A percentile compares a stretch with the other conserved stretches of the same genome.
Conservation (phyloP, 2,888 invertebrate genomes). For the Cynaeus angustus region DNA sequence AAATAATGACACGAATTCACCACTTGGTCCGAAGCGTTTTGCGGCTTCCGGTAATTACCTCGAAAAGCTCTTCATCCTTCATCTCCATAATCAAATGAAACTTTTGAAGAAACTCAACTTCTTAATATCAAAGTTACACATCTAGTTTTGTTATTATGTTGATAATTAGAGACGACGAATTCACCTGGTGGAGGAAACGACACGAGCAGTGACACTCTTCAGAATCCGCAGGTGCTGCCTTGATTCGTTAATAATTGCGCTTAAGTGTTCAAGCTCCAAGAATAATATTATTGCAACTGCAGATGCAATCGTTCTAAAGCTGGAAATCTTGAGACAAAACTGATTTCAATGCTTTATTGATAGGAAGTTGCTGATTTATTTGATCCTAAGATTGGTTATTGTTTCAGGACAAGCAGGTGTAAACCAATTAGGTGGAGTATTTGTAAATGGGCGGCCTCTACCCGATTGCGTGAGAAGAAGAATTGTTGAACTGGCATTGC, state of each 20-base stretch:
- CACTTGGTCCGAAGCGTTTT: constrained; percentile 9
- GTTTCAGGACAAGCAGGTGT: constrained; percentile 94
- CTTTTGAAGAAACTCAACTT: not conserved
- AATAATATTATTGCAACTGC: constrained; percentile 31
- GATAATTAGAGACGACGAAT: constrained; percentile 32
- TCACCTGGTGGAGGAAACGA: constrained; percentile 47
- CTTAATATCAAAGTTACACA: not conserved
- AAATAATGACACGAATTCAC: constrained; percentile 25
- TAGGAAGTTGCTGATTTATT: not conserved
- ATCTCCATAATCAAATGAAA: constrained; percentile 17
- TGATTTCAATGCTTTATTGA: not conserved
- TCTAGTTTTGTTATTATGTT: constrained; percentile 19
- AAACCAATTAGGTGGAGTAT: constrained; percentile 97
- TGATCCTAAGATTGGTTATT: constrained; percentile 2
- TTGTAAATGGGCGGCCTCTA: constrained; percentile 97
- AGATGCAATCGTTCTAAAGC: constrained; percentile 8
- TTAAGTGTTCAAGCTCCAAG: constrained; percentile 21
- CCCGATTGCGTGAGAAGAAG: constrained; percentile 95
- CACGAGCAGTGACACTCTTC: constrained; percentile 48
- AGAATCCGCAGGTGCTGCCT: constrained; percentile 50
- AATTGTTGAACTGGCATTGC: constrained; percentile 94
- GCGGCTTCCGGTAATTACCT: constrained; percentile 10
- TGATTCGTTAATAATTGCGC: constrained; percentile 50
- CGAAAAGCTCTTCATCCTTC: not conserved
- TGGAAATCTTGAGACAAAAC: not conserved